Base-by-base conservation (phyloP, 2,113 vertebrate species). In the Caranx ignobilis region DNA sequence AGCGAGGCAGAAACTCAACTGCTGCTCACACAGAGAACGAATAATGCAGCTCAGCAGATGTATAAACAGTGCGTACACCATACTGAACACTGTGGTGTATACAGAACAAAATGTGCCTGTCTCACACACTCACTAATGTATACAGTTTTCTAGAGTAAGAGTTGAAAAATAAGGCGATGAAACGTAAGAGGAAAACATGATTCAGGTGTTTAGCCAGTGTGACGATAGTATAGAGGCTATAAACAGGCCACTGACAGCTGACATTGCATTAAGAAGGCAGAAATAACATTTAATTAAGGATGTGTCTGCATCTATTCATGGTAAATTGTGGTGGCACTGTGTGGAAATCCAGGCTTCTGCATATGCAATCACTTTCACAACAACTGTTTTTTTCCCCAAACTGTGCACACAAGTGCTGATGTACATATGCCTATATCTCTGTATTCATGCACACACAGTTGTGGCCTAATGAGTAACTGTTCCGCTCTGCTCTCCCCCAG, bases 401-500 rank as follows among this genome's bases (percentile, higher is more conserved):
- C 26, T 26, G 26, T 26, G 26, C 26, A 26, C 26, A 26, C 26
- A 26, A 26, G 26, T 26, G 26, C 26, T 26, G 26, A 26, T 26
- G 26, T 26, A 26, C 26, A 26, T 26, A 21, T 54, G 19, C 50
- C 26, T 26, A 54, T 45, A 13, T 66, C n/a, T 45, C 13, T 26
- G 5, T 34, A 5, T 37, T 16, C 34, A 11, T n/a, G 11, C 4
- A 9, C 13, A 35, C 39, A 2, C 18, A 62, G 35, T 21, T 39
- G 11, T 11, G 16, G 18, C 6, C 21, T 16, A 3, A 67, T 48
- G 19, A 63, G 13, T 39, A n/a, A 56, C 56, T 63, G 34, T 6
- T 34, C 32, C 5, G 5, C 21, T 48, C 4, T 1, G 0, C 9
- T 10, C 9, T 10, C 45, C 11, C 2, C n/a, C 47, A 99, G 98